phyloP scores from a whole-genome alignment of 92 coral and sea anemone genomes.

The Metridium senile region DNA sequence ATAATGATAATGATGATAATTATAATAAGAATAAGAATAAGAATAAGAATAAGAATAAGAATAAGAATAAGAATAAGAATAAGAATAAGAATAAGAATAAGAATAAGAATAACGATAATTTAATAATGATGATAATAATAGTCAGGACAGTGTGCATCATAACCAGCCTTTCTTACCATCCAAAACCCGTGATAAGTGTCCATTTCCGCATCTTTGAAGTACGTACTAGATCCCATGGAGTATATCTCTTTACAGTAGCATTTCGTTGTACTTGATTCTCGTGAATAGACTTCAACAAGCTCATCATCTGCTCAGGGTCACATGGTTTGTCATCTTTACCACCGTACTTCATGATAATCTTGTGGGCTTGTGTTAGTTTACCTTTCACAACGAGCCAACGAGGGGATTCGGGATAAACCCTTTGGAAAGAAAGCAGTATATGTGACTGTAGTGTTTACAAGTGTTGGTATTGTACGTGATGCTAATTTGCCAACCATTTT shows the following conservation, averaged over 20 bases:
- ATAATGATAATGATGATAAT: no score
- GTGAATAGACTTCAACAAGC: neutral
- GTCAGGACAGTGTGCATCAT: no score
- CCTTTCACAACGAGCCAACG: slow-evolving; percentile 16
- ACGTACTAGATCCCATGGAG: neutral
- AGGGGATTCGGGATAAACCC: slow-evolving; percentile 7
- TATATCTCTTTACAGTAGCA: neutral
- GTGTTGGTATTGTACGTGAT: no score
- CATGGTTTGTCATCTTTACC: slow-evolving; percentile 6
- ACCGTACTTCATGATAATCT: slow-evolving; percentile 23
- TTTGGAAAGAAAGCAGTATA: neutral
- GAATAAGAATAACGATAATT: no score
- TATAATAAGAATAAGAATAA: no score
- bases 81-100: no score
- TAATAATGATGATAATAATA: no score
- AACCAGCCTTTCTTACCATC: slow-evolving; percentile 18
- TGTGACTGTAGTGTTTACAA: no score
- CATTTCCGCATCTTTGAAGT: neutral
- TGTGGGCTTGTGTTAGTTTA: slow-evolving; percentile 17
- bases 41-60: no score
- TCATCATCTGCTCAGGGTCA: slow-evolving; percentile 2
- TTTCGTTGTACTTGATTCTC: neutral
- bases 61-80: no score
- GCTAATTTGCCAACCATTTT: no score
- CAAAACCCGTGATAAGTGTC: neutral